Conservation (phyloP, 2,113 vertebrate genomes). For the Protobothrops mucrosquamatus region DNA sequence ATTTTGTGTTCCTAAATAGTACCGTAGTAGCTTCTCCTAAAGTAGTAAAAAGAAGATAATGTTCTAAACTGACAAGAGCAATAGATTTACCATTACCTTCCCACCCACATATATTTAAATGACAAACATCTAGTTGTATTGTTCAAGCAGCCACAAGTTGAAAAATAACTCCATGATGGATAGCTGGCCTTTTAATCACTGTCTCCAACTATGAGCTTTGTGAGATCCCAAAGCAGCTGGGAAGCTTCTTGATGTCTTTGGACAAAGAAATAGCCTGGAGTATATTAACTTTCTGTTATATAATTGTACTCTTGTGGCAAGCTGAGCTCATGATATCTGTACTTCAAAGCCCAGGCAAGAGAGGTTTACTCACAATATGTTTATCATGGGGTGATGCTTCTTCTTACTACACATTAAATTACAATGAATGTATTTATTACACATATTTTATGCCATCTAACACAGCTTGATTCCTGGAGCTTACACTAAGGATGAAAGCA, state of each 20-base stretch:
- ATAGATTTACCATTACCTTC: slow-evolving; percentile 2
- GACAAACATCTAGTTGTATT: slow-evolving; percentile 15
- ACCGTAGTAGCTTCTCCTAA: not conserved
- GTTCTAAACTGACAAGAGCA: slow-evolving; percentile 19
- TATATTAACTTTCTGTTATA: slow-evolving; percentile 1
- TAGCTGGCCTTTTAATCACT: slow-evolving; percentile 35
- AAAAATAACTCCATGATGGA: slow-evolving; percentile 32
- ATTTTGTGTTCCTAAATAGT: not conserved
- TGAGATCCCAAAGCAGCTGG: slow-evolving; percentile 32
- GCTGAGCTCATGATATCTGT: slow-evolving; percentile 2
- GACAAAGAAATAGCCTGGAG: slow-evolving; percentile 11
- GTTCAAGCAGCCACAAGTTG: slow-evolving; percentile 27
- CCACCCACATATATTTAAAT: slow-evolving; percentile 13
- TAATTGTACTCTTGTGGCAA: slow-evolving; percentile 20
- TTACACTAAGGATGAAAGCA: not conserved
- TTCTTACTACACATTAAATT: not conserved
- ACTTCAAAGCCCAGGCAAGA: not conserved
- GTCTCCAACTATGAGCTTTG: slow-evolving; percentile 17
- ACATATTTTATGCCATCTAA: not conserved
- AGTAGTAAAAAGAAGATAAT: slow-evolving; percentile 28
- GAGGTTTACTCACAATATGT: not conserved
- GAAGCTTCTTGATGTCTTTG: slow-evolving; percentile 31
- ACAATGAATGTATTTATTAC: not conserved
- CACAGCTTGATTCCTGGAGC: not conserved
- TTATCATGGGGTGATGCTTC: not conserved